Percentiles rank a stretch among this genome's conserved stretches.
These are phyloP conservation scores for Balaenoptera acutorostrata DNA, from an alignment of 2,113 vertebrate genomes.

Conservation along the genomic window DNA sequence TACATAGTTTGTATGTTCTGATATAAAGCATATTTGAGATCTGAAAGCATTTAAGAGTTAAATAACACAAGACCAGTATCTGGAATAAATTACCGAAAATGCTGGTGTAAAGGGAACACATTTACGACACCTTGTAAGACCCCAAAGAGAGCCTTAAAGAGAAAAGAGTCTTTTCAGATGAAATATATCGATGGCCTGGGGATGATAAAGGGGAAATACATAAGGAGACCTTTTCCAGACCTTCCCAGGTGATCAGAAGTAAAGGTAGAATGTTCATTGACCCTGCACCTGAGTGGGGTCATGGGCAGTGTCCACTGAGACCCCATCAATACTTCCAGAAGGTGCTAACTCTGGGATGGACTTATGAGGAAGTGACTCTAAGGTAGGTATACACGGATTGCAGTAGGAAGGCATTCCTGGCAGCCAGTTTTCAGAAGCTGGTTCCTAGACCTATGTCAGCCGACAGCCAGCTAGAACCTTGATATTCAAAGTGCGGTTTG, in stretches of 20 bases:
- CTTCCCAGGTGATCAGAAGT: constrained; percentile 31
- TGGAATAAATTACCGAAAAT: constrained; percentile 71
- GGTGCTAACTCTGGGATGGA: not conserved
- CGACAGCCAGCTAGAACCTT: not conserved
- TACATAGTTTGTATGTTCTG: constrained; percentile 15
- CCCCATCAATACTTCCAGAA: not conserved
- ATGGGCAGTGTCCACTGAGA: not conserved
- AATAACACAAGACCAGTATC: constrained; percentile 58
- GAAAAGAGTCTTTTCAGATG: constrained; percentile 55
- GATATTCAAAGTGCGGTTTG: not conserved
- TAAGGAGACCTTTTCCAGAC: not conserved
- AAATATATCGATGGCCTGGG: constrained; percentile 7
- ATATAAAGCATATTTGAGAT: constrained; percentile 64
- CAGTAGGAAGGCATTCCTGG: not conserved
- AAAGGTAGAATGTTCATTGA: not conserved
- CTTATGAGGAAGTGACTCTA: not conserved
- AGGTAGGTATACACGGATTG: not conserved
- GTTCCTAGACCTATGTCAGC: not conserved
- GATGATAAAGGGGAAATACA: constrained; percentile 30
- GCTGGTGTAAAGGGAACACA: constrained; percentile 58
- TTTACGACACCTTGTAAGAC: constrained; percentile 63
- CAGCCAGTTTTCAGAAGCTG: not conserved
- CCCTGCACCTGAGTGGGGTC: not conserved
- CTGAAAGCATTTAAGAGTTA: constrained; percentile 71
- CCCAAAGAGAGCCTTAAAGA: constrained; percentile 47